Base-by-base conservation (phyloP, 2,797 vertebrate genomes). In the Poeciliopsis paucimaculata region DNA sequence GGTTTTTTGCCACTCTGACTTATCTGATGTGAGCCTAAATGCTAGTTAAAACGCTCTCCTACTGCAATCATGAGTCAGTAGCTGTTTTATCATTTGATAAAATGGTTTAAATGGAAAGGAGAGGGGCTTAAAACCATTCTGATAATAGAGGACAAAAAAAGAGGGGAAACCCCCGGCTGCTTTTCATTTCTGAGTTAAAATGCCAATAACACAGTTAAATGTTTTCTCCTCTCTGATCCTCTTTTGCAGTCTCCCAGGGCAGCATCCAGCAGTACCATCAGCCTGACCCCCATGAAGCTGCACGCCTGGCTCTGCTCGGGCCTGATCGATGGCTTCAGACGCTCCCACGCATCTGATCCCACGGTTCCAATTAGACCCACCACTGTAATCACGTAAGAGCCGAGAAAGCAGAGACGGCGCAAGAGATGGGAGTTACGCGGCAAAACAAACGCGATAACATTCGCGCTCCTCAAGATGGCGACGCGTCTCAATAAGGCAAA, bases 271-370 rank as follows among this genome's bases (percentile, higher is more conserved):
- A 73, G 79, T 34, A 9, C 76, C 74, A 86, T 87, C 89, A 86
- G 77, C 20, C 57, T 2, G 82, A 82, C 71, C 75, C 66, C 74
- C 73, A 60, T 1, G 88, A 81, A 26, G 89, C 85, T 79, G 0
- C 47, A 76, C 90, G 62, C 83, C 26, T 47, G 28, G 78, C 66
- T 74, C 75, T 78, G 62, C 78, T 88, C 82, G 83, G 83, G 83
- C 57, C 79, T 83, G 87, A 90, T 78, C 84, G 88, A 91, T 85
- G 76, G 72, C 84, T 74, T 74, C 64, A 84, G 76, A 85, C 84
- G 81, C 72, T 23, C 76, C 72, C 53, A 34, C 74, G 20, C 23
- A 81, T 80, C 76, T 53, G 78, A 84, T 75, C 82, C 86, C 84
- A 68, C 62, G 20, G 41, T 80, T 87, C 76, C 90, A 90, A 90